Percentiles rank a stretch among this genome's conserved stretches.
These are phyloP conservation scores for Cinclus cinclus DNA, from an alignment of 2,113 vertebrate genomes.

Conservation along the genomic window DNA sequence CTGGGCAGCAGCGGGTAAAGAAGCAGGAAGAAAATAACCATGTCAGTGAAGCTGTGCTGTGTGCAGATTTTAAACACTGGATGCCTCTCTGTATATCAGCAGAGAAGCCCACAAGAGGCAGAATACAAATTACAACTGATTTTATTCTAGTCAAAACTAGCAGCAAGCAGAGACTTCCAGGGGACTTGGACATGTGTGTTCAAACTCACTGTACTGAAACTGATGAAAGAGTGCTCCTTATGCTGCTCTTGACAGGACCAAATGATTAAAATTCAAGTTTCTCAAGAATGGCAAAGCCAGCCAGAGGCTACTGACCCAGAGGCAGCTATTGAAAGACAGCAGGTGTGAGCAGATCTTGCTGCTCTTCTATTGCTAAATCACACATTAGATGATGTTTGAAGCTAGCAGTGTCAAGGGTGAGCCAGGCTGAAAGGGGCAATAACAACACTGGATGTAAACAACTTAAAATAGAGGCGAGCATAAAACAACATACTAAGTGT, in stretches of 20 bases:
- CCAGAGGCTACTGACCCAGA: conserved; percentile 37
- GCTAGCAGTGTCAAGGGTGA: not conserved
- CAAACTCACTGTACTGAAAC: not conserved
- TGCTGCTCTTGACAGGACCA: not conserved
- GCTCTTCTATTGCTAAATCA: not conserved
- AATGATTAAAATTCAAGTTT: not conserved
- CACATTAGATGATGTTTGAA: not conserved
- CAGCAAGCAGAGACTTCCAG: not conserved
- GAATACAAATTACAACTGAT: not conserved
- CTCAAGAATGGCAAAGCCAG: conserved; percentile 4
- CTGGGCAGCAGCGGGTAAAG: not conserved
- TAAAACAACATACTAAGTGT: not conserved
- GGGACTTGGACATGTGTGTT: not conserved
- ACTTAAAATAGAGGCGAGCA: not conserved
- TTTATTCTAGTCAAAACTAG: not conserved
- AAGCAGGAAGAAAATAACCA: not conserved
- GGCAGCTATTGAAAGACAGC: conserved; percentile 22
- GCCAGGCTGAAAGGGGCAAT: not conserved
- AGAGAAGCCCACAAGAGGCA: not conserved
- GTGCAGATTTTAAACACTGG: not conserved
- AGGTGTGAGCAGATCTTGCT: not conserved
- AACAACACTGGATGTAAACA: not conserved
- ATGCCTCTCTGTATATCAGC: not conserved
- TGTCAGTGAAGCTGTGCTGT: not conserved
- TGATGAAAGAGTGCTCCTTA: not conserved